Evolutionary conservation across 2,888 invertebrate genomes (phyloP).

Genomic region (Clepsis dumicolana): DNA sequence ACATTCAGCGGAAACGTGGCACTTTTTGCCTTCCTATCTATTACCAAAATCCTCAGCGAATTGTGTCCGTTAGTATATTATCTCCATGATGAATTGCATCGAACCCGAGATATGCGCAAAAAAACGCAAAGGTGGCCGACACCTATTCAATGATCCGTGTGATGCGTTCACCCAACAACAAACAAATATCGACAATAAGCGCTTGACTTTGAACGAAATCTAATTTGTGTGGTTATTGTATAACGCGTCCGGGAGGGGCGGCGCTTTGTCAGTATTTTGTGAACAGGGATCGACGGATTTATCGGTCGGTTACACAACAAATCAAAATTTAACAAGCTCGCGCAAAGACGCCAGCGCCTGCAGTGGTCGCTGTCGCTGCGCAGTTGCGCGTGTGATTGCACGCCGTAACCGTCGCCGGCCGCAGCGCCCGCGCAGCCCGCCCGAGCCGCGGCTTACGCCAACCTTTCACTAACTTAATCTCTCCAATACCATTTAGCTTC

Average conservation of each 20-base stretch:
- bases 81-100: slow-evolving; percentile 48
- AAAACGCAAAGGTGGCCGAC: slow-evolving; percentile 77
- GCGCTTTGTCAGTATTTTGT: slow-evolving; percentile 67
- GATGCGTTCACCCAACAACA: slow-evolving; percentile 79
- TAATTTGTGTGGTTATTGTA: slow-evolving; percentile 85
- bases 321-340: slow-evolving; percentile 83
- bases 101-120: slow-evolving; percentile 49
- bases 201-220: slow-evolving; percentile 85
- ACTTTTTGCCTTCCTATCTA: slow-evolving; percentile 26
- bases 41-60: slow-evolving; percentile 28
- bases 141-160: slow-evolving; percentile 75
- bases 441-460: slow-evolving; percentile 54
- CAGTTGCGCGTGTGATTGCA: slow-evolving; percentile 79
- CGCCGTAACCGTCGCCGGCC: slow-evolving; percentile 54
- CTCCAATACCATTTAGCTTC: slow-evolving; percentile 64
- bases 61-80: slow-evolving; percentile 47
- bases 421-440: slow-evolving; percentile 35
- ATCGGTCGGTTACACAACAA: slow-evolving; percentile 85
- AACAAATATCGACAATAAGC: slow-evolving; percentile 80
- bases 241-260: slow-evolving; percentile 74
- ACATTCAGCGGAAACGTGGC: slow-evolving; percentile 37
- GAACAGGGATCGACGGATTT: slow-evolving; percentile 72
- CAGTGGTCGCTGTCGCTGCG: slow-evolving; percentile 63
- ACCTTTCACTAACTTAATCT: slow-evolving; percentile 62
- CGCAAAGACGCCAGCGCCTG: slow-evolving; percentile 70